These are phyloP conservation scores for Remorina albescens DNA, from an alignment of 2,797 vertebrate species.

Conservation along the genomic window DNA sequence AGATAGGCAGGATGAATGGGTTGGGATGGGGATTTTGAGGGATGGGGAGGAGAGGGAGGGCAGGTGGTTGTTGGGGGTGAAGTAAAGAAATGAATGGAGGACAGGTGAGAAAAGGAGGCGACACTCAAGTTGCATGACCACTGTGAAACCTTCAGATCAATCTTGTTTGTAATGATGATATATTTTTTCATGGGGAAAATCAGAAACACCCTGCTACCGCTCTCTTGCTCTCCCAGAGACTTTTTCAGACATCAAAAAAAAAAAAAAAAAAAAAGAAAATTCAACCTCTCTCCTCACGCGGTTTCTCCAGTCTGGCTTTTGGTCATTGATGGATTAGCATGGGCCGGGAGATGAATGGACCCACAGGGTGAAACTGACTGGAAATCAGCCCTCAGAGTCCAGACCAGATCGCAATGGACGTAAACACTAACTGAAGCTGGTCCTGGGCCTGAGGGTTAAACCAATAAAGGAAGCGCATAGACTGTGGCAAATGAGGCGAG, in stretches of 20 bases:
- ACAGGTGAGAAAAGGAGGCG: slow-evolving; percentile 72
- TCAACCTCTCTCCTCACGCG: slow-evolving; percentile 68
- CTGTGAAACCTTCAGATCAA: slow-evolving; percentile 83
- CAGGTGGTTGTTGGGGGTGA: slow-evolving; percentile 11
- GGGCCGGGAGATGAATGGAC: slow-evolving; percentile 74
- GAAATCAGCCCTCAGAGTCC: slow-evolving; percentile 66
- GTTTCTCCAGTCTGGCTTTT: slow-evolving; percentile 74
- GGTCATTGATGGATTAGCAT: slow-evolving; percentile 76
- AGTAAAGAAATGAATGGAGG: slow-evolving; percentile 24
- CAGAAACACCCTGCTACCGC: slow-evolving; percentile 63
- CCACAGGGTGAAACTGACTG: slow-evolving; percentile 72
- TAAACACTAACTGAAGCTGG: slow-evolving; percentile 73
- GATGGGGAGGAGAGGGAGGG: not conserved
- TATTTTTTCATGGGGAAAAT: slow-evolving; percentile 83
- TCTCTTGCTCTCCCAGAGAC: slow-evolving; percentile 72
- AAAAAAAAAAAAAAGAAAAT: slow-evolving; percentile 62
- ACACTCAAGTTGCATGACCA: slow-evolving; percentile 84
- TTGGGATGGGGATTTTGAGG: slow-evolving; percentile 4
- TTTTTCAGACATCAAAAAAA: slow-evolving; percentile 70
- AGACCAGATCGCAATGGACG: slow-evolving; percentile 61
- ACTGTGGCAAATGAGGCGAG: slow-evolving; percentile 66
- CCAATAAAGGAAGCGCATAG: slow-evolving; percentile 64
- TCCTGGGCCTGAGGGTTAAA: slow-evolving; percentile 71
- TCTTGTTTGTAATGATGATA: slow-evolving; percentile 83
- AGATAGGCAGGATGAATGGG: slow-evolving; percentile 61